Conservation (phyloP, 2,797 vertebrate species). For the Erithacus rubecula region DNA sequence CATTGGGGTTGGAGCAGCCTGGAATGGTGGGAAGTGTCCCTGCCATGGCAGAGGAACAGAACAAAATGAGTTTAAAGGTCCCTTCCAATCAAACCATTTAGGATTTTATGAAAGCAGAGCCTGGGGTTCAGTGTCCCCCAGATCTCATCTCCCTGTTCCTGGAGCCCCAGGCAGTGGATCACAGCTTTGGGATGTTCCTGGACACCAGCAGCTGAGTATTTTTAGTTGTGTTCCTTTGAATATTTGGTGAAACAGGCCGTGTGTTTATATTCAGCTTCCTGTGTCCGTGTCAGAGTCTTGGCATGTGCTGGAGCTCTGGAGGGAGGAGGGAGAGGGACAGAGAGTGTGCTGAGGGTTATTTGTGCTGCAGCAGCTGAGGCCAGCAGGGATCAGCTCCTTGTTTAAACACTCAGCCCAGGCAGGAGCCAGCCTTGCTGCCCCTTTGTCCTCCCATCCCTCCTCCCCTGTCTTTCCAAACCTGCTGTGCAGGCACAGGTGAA, state of each 20-base stretch:
- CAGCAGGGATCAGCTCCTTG: background rate
- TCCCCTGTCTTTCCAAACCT: fast-evolving
- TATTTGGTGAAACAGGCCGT: background rate
- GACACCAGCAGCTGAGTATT: background rate
- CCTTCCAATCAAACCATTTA: background rate
- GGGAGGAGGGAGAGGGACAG: background rate
- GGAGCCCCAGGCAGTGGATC: background rate
- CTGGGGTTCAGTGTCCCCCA: background rate
- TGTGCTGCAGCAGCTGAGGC: background rate
- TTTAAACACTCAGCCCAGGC: background rate
- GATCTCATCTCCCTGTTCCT: background rate
- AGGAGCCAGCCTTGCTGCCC: background rate
- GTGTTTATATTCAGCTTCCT: constrained; percentile 46
- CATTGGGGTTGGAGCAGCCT: background rate
- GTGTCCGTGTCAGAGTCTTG: background rate
- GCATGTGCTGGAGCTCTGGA: background rate
- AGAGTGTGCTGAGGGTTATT: background rate
- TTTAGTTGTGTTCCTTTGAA: background rate
- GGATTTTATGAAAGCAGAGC: background rate
- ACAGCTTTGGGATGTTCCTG: background rate
- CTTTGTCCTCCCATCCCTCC: background rate
- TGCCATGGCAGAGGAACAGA: background rate
- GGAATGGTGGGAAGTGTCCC: background rate
- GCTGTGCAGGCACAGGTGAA: background rate
- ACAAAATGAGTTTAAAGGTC: background rate